Conservation (phyloP, 2,113 vertebrate genomes). For the Ardeotis arabs region DNA sequence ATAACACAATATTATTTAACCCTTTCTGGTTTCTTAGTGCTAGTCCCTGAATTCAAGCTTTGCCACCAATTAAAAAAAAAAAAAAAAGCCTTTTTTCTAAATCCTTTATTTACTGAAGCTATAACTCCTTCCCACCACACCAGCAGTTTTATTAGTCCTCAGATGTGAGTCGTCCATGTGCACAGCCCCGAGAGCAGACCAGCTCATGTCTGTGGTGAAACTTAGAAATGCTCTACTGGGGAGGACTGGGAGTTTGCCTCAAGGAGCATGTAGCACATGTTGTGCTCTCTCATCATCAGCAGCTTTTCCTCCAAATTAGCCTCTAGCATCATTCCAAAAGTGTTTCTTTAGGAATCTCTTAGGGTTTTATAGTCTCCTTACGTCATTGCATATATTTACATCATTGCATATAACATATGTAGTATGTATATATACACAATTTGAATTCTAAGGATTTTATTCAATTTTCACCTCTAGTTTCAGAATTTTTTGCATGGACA, state of each 20-base stretch:
- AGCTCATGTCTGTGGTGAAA: neutral
- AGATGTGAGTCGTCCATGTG: neutral
- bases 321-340: neutral
- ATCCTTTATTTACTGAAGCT: neutral
- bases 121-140: neutral
- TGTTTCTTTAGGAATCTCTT: neutral
- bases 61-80: neutral
- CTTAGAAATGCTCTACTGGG: neutral
- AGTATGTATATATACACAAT: rapidly evolving
- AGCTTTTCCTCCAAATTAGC: neutral
- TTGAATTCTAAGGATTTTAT: neutral
- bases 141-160: neutral
- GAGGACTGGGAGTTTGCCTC: neutral
- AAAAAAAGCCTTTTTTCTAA: neutral
- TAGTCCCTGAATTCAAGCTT: neutral
- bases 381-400: neutral
- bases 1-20: neutral
- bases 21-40: neutral
- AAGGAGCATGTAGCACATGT: neutral
- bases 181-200: neutral
- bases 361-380: neutral
- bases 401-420: rapidly evolving
- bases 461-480: neutral
- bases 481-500: neutral
- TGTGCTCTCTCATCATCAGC: neutral